Evolutionary conservation across 2,113 vertebrate genomes (phyloP).

Genomic region (Indri indri): DNA sequence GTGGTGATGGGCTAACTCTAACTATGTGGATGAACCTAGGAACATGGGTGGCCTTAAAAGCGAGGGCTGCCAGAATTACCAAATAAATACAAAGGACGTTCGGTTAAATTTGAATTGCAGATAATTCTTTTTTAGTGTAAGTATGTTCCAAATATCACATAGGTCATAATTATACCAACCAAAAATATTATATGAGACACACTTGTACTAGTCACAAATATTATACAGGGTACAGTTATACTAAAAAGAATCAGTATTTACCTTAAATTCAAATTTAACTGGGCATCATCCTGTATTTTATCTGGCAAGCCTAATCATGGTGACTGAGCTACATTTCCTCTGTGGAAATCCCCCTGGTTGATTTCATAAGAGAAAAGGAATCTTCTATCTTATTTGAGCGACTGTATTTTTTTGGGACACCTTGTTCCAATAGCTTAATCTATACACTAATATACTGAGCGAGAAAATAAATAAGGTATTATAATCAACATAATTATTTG

Average conservation of each 20-base stretch:
- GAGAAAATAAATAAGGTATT: neutral
- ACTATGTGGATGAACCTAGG: neutral
- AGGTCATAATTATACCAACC: neutral
- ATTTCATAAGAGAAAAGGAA: neutral
- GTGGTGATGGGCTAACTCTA: neutral
- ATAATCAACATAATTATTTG: neutral
- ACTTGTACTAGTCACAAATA: neutral
- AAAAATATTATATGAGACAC: neutral
- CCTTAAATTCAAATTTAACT: conserved; percentile 4
- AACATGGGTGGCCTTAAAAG: neutral
- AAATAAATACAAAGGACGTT: neutral
- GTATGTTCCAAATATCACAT: neutral
- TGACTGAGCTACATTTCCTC: neutral
- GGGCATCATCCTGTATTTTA: neutral
- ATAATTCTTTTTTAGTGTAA: neutral
- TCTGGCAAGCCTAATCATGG: neutral
- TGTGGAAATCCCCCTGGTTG: neutral
- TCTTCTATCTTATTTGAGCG: neutral
- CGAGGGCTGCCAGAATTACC: neutral
- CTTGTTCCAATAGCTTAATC: neutral
- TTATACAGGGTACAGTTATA: neutral
- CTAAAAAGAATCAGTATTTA: neutral
- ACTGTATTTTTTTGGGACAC: neutral
- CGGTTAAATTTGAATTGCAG: neutral
- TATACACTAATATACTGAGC: neutral